phyloP scores from a whole-genome alignment of 2,797 vertebrate genomes.

The Nannoperca australis region DNA sequence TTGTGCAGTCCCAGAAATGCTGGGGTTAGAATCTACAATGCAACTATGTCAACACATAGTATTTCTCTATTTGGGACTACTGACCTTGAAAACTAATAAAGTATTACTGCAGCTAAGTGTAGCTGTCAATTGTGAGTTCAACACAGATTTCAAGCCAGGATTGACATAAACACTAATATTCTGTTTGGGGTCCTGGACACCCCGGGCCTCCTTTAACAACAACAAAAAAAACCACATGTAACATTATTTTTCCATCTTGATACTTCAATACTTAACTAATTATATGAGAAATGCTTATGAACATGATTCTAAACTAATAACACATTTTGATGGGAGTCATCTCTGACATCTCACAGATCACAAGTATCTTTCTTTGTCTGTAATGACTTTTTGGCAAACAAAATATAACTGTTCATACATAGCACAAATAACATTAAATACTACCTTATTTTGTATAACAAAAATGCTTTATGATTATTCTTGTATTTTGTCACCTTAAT shows the following conservation, averaged over 20 bases:
- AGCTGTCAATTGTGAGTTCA: conserved; percentile 15
- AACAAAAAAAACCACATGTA: background rate
- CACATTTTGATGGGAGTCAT: background rate
- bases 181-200: background rate
- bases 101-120: conserved; percentile 20
- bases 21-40: conserved; percentile 69
- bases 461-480: background rate
- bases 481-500: background rate
- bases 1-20: conserved; percentile 66
- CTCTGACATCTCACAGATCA: background rate
- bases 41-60: conserved; percentile 57
- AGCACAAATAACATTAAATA: background rate
- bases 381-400: background rate
- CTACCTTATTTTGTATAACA: background rate
- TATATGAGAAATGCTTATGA: background rate
- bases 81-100: conserved; percentile 81
- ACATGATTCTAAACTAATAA: background rate
- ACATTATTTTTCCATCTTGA: background rate
- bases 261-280: background rate
- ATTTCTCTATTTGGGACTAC: conserved; percentile 61
- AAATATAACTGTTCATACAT: background rate
- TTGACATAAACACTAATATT: conserved; percentile 5
- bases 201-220: background rate
- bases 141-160: conserved; percentile 18
- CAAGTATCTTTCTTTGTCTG: background rate